Evolutionary conservation across 2,113 vertebrate genomes (phyloP).

Genomic region (Lophochroa leadbeateri): DNA sequence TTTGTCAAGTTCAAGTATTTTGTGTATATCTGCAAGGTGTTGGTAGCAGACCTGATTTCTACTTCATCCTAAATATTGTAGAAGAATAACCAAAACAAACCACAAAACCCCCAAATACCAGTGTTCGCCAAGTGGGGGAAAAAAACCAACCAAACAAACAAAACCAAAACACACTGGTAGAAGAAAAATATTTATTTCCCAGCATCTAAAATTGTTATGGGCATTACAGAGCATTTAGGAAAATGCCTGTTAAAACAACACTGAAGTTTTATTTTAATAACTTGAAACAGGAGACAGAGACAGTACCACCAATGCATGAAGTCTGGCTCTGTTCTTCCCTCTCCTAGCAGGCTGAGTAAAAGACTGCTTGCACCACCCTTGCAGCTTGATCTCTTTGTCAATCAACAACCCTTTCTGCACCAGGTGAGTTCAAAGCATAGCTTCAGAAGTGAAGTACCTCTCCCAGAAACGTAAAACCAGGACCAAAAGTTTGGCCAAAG

Average conservation of each 20-base stretch:
- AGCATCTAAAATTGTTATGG: constrained; percentile 1
- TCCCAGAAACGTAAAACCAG: not conserved
- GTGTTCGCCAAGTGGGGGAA: not conserved
- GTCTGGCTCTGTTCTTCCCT: not conserved
- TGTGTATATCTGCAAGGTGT: not conserved
- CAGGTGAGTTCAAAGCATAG: not conserved
- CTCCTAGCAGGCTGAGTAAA: not conserved
- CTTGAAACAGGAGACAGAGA: not conserved
- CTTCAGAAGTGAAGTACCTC: not conserved
- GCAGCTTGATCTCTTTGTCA: not conserved
- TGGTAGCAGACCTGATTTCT: constrained; percentile 6
- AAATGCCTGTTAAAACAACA: not conserved
- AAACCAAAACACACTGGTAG: not conserved
- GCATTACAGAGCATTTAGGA: not conserved
- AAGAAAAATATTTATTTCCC: constrained; percentile 40
- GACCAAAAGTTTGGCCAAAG: not conserved
- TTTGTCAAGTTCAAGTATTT: constrained; percentile 29
- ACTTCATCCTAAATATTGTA: not conserved
- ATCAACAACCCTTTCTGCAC: not conserved
- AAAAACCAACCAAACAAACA: not conserved
- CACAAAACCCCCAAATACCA: not conserved
- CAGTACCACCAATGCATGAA: not conserved
- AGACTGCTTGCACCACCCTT: not conserved
- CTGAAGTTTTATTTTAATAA: constrained; percentile 12
- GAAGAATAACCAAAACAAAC: constrained; percentile 40